These are phyloP conservation scores for Glareola pratincola DNA, from an alignment of 2,113 vertebrate genomes.

Conservation along the genomic window DNA sequence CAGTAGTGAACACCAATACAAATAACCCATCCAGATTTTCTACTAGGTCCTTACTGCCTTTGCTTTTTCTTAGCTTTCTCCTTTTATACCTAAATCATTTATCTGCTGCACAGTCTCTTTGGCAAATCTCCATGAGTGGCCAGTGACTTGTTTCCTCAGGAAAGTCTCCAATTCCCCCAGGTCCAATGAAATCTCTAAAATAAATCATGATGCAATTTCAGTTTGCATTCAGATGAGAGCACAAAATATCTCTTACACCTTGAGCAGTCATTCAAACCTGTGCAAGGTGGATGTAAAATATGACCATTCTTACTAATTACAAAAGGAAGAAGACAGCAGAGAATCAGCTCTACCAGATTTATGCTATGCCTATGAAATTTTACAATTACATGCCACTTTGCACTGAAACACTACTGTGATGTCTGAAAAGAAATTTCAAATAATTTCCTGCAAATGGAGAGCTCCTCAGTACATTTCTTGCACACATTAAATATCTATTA, in stretches of 20 bases:
- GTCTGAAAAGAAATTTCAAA: not conserved
- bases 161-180: not conserved
- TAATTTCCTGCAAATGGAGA: not conserved
- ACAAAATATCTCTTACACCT: not conserved
- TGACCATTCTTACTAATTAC: not conserved
- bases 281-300: not conserved
- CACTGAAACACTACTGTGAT: not conserved
- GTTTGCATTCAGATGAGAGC: constrained; percentile 11
- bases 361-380: not conserved
- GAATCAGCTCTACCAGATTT: not conserved
- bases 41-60: not conserved
- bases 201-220: not conserved
- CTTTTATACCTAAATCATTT: not conserved
- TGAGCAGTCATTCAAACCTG: not conserved
- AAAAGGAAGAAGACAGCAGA: not conserved
- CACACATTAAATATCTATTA: not conserved
- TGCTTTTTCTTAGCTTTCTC: not conserved
- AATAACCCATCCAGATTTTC: not conserved
- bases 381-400: not conserved
- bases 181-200: not conserved
- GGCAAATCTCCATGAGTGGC: not conserved
- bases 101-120: not conserved
- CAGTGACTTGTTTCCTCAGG: not conserved
- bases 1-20: not conserved
- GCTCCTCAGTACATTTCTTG: not conserved